Conservation (phyloP, 2,113 vertebrate genomes). For the Vireo altiloquus region DNA sequence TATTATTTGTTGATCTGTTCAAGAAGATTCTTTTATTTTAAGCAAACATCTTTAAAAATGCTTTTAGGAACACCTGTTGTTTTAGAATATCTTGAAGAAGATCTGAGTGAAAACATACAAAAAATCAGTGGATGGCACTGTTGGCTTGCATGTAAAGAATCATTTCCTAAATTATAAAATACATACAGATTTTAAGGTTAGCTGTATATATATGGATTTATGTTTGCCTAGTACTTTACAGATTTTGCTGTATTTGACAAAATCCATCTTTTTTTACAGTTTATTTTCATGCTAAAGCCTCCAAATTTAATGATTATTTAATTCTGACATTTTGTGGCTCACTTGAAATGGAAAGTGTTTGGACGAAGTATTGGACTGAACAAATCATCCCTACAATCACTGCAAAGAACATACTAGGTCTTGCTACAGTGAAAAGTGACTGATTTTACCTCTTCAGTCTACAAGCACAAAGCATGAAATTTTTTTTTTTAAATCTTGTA, state of each 20-base stretch:
- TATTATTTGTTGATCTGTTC: background rate
- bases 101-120: background rate
- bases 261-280: background rate
- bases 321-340: background rate
- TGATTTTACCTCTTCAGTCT: background rate
- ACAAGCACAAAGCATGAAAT: background rate
- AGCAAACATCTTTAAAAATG: background rate
- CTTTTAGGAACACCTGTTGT: background rate
- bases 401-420: background rate
- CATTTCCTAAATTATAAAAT: background rate
- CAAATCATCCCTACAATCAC: background rate
- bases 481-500: background rate
- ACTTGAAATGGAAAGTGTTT: background rate
- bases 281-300: background rate
- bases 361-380: background rate
- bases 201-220: background rate
- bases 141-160: background rate
- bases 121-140: constrained; percentile 49
- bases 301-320: background rate
- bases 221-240: background rate
- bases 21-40: background rate
- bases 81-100: background rate
- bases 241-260: background rate
- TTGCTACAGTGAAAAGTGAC: background rate
- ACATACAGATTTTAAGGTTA: background rate